phyloP scores from a whole-genome alignment of 2,113 vertebrate species.

The Sapajus apella region DNA sequence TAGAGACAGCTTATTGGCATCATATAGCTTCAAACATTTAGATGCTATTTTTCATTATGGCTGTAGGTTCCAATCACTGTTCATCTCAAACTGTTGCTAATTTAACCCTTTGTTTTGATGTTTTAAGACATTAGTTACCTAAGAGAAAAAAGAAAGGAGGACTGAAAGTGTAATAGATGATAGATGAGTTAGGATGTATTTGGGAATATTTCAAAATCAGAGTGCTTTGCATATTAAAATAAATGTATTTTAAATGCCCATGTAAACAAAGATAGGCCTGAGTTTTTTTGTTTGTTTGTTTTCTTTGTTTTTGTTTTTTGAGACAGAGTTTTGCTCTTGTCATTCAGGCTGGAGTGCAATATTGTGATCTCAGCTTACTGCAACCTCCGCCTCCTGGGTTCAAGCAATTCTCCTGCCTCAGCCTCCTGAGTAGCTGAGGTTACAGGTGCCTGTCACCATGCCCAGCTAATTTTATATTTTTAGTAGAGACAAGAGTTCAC shows the following conservation, averaged over 20 bases:
- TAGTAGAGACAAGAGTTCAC: background rate
- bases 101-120: background rate
- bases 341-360: background rate
- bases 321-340: background rate
- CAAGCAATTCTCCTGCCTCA: background rate
- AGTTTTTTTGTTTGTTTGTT: background rate
- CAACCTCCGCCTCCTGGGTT: background rate
- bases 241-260: background rate
- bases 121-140: background rate
- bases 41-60: conserved; percentile 24
- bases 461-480: background rate
- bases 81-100: background rate
- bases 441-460: background rate
- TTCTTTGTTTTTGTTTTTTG: background rate
- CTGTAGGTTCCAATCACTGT: background rate
- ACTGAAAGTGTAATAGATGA: background rate
- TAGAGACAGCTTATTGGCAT: conserved; percentile 45
- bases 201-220: conserved; percentile 20
- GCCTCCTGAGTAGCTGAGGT: background rate
- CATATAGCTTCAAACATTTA: conserved; percentile 27
- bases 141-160: background rate
- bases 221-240: background rate
- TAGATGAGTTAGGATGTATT: background rate
- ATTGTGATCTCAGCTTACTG: background rate
- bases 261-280: background rate